A percentile compares a stretch with the other conserved stretches of the same genome.
Conservation (phyloP, 2,888 invertebrate species). For the Ophion ellenae region DNA sequence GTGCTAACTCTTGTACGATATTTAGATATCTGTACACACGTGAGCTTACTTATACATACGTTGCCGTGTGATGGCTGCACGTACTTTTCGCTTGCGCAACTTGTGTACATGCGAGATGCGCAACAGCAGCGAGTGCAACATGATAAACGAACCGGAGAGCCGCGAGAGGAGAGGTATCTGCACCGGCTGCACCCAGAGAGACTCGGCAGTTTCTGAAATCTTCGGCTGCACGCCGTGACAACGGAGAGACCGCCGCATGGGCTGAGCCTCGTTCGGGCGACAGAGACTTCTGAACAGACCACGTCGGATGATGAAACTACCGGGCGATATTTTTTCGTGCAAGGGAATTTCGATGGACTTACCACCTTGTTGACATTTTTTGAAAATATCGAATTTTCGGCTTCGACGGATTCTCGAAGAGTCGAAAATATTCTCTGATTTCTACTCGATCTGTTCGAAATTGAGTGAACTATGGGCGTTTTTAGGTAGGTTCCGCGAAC, state of each 20-base stretch:
- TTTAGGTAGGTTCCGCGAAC: too few species aligned
- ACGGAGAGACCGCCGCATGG: slow-evolving; percentile 32
- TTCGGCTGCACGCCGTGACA: slow-evolving; percentile 37
- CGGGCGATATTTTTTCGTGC: not conserved
- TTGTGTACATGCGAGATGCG: slow-evolving; percentile 54
- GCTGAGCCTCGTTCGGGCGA: slow-evolving; percentile 4
- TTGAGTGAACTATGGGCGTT: too few species aligned
- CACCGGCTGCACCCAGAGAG: slow-evolving; percentile 61
- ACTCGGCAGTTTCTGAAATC: slow-evolving; percentile 55
- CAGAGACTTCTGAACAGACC: slow-evolving; percentile 3
- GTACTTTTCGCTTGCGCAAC: slow-evolving; percentile 62
- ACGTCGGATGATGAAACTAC: slow-evolving; percentile 25
- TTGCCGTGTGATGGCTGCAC: not conserved
- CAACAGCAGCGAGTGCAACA: slow-evolving; percentile 52
- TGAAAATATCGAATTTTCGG: too few species aligned
- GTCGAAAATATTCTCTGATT: too few species aligned
- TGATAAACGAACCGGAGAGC: slow-evolving; percentile 28
- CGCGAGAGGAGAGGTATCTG: slow-evolving; percentile 43
- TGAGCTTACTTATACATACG: not conserved
- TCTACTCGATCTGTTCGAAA: too few species aligned
- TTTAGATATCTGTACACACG: not conserved
- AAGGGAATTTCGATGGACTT: not conserved
- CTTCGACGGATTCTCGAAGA: too few species aligned
- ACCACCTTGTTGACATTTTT: too few species aligned
- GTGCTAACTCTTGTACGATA: slow-evolving; percentile 30